These are phyloP conservation scores for Osmerus eperlanus DNA, from an alignment of 2,113 vertebrate species.

Conservation along the genomic window DNA sequence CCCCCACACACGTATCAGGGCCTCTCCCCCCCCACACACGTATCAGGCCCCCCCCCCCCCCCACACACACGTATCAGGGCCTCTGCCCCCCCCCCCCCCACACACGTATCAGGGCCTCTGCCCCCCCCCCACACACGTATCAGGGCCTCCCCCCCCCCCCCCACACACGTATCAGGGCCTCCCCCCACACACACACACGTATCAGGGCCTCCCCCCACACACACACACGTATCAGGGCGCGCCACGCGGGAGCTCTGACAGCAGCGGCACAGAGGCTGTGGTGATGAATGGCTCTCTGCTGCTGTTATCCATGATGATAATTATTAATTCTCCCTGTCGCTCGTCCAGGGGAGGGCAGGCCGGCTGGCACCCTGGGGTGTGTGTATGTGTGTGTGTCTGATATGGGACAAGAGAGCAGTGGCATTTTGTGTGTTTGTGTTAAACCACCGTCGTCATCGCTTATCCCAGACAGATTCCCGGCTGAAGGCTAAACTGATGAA, in stretches of 20 bases:
- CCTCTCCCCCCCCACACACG: constrained; percentile 70
- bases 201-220: constrained; percentile 65
- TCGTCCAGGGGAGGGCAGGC: constrained; percentile 57
- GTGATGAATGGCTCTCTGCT: constrained; percentile 96
- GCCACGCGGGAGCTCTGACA: constrained; percentile 84
- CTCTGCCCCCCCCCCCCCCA: too few relatives aligned
- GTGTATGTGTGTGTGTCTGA: too few relatives aligned
- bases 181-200: constrained; percentile 73
- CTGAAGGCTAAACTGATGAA: constrained; percentile 69
- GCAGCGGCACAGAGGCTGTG: constrained; percentile 79
- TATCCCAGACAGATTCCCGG: constrained; percentile 62
- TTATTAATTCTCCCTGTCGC: constrained; percentile 87
- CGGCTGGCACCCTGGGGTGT: too few relatives aligned
- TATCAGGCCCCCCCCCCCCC: constrained; percentile 62
- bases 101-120: too few relatives aligned
- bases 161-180: constrained; percentile 59
- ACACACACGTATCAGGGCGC: constrained; percentile 93
- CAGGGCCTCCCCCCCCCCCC: constrained; percentile 70
- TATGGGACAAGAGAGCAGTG: constrained; percentile 32
- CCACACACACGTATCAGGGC: constrained; percentile 1
- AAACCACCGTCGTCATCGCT: constrained; percentile 66
- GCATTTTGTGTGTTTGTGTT: constrained; percentile 48
- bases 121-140: constrained; percentile 61
- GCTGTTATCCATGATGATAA: constrained; percentile 90
- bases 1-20: constrained; percentile 59